Percentiles rank a stretch among this genome's conserved stretches.
These are phyloP conservation scores for Epizoanthus ramosus DNA, from an alignment of 92 coral and sea anemone genomes.

Conservation along the genomic window DNA sequence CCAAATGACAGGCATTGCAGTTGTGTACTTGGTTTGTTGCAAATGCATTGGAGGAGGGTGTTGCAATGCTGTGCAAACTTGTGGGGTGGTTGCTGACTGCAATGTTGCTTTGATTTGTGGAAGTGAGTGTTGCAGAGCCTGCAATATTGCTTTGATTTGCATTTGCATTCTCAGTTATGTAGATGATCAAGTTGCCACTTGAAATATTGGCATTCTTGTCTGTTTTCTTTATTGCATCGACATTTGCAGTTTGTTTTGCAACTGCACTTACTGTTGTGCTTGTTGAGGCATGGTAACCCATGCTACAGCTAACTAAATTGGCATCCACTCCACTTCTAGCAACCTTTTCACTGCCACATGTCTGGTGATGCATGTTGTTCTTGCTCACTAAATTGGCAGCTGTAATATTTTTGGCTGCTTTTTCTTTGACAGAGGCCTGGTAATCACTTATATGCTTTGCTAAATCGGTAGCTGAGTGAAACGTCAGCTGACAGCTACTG, in stretches of 20 bases:
- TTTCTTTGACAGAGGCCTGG: neutral
- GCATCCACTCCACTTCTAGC: neutral
- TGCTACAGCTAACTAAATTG: neutral
- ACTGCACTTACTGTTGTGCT: neutral
- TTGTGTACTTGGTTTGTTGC: neutral
- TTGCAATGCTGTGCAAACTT: neutral
- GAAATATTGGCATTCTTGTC: no score
- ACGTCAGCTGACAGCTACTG: constrained; percentile 20
- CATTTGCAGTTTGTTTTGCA: no score
- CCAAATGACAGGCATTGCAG: constrained; percentile 21
- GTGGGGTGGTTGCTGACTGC: neutral
- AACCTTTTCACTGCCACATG: neutral
- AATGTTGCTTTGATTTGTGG: neutral
- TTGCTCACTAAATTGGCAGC: neutral
- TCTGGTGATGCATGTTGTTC: neutral
- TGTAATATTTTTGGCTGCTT: neutral
- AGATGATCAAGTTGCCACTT: no score
- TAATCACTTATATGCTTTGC: constrained; percentile 26
- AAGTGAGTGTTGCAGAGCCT: neutral
- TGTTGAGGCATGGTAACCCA: neutral
- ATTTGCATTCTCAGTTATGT: neutral
- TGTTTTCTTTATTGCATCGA: no score
- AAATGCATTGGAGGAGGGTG: neutral
- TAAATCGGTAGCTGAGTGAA: constrained; percentile 15
- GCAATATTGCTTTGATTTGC: neutral